These are phyloP conservation scores for Grantiella picta DNA, from an alignment of 2,113 vertebrate species.

Conservation along the genomic window DNA sequence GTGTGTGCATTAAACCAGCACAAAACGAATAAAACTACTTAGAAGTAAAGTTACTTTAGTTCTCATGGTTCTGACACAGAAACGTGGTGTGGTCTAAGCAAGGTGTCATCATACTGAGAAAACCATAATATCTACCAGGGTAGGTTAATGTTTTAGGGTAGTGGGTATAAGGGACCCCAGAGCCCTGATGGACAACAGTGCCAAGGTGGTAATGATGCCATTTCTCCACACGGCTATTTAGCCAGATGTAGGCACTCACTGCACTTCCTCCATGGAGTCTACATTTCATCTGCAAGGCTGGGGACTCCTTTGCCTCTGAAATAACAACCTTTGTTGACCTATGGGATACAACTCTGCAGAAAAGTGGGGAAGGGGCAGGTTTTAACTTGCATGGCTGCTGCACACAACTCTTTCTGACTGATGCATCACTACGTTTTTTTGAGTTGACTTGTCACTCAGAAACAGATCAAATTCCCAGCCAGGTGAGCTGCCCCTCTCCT, in stretches of 20 bases:
- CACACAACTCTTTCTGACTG: neutral
- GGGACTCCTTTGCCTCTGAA: neutral
- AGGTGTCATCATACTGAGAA: neutral
- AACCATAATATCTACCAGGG: fast-evolving
- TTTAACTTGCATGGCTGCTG: neutral
- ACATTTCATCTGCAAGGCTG: neutral
- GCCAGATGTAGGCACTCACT: neutral
- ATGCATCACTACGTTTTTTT: neutral
- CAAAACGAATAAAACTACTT: neutral
- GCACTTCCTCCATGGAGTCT: neutral
- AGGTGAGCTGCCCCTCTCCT: neutral
- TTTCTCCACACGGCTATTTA: neutral
- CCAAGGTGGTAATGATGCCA: neutral
- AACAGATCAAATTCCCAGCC: neutral
- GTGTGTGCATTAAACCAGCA: neutral
- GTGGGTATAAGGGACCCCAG: neutral
- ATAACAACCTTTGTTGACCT: neutral
- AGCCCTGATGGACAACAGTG: neutral
- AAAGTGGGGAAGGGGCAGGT: neutral
- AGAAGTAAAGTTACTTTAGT: neutral
- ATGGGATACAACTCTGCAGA: too few relatives aligned
- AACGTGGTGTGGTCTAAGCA: neutral
- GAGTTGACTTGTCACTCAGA: neutral
- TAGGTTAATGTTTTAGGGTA: neutral
- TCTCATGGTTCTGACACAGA: neutral